Evolutionary conservation across 2,113 vertebrate genomes (phyloP).

Genomic region (Paradisaea rubra): DNA sequence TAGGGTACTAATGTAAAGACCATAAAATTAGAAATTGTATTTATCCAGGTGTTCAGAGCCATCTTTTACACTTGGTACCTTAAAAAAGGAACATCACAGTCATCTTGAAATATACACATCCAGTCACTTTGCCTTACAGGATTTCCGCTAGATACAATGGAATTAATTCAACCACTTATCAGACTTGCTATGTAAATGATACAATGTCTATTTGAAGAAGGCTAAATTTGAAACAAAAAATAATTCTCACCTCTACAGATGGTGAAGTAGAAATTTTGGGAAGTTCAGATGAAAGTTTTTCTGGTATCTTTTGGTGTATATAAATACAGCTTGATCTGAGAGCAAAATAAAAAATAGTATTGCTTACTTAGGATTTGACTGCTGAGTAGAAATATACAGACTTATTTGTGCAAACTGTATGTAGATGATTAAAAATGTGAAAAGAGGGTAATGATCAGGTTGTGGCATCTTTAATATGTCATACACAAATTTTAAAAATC

Average conservation of each 20-base stretch:
- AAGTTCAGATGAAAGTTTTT: background rate
- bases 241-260: background rate
- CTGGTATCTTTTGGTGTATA: background rate
- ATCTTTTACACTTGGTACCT: background rate
- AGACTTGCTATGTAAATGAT: background rate
- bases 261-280: background rate
- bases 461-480: background rate
- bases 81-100: background rate
- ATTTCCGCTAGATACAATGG: background rate
- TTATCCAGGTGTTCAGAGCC: background rate
- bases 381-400: background rate
- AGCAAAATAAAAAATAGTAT: background rate
- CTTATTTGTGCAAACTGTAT: background rate
- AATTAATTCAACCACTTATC: background rate
- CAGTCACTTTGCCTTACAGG: background rate
- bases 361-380: background rate
- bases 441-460: background rate
- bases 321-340: background rate
- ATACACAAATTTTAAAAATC: background rate
- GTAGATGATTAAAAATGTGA: background rate
- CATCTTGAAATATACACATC: background rate
- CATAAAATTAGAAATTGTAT: background rate
- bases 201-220: background rate
- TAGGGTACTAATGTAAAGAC: background rate
- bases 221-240: background rate